phyloP scores from a whole-genome alignment of 2,888 invertebrate species.

The Athalia circularis region DNA sequence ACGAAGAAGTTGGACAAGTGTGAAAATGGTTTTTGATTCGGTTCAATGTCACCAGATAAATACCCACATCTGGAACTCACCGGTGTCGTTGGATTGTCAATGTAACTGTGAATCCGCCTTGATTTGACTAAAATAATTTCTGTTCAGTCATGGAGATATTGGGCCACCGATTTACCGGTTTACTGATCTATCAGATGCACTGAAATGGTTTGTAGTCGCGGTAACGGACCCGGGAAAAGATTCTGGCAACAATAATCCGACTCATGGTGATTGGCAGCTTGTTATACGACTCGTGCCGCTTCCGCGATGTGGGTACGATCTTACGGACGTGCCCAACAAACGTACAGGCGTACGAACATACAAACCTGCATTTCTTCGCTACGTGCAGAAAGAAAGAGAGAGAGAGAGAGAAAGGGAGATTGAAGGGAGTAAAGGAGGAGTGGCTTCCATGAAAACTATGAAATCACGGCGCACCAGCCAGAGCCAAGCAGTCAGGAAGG shows the following conservation, averaged over 20 bases:
- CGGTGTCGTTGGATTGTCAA: neutral
- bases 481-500: too few species aligned
- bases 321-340: conserved; percentile 35
- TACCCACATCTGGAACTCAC: neutral
- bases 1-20: neutral
- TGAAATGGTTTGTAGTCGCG: neutral
- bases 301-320: conserved; percentile 24
- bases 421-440: neutral
- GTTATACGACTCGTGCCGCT: conserved; percentile 35
- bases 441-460: conserved; percentile 23
- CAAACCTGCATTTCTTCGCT: neutral
- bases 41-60: conserved; percentile 5
- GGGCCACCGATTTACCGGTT: conserved; percentile 29
- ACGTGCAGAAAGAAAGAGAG: too few species aligned
- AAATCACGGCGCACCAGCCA: conserved; percentile 21
- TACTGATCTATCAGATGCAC: conserved; percentile 13
- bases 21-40: conserved; percentile 4
- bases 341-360: conserved; percentile 12
- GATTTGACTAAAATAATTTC: conserved; percentile 28
- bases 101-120: conserved; percentile 12
- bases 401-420: neutral
- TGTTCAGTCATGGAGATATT: conserved; percentile 17
- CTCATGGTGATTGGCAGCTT: conserved; percentile 30
- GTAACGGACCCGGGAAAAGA: conserved; percentile 8
- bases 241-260: conserved; percentile 17